Evolutionary conservation across 2,113 vertebrate species (phyloP).

Genomic region (Larimichthys polyactis): DNA sequence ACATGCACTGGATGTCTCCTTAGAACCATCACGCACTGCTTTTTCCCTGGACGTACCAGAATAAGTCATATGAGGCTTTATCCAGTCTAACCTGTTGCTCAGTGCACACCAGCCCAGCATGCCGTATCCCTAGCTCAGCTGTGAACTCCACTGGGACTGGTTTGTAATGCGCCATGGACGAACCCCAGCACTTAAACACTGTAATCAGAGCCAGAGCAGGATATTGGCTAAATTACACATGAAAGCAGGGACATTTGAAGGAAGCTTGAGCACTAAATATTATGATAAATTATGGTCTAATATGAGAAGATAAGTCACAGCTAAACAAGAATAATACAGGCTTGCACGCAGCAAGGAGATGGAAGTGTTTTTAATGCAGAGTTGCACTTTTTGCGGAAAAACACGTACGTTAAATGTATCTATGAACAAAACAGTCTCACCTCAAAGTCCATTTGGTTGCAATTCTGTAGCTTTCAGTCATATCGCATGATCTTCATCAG

Average conservation of each 20-base stretch:
- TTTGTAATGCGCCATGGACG: constrained; percentile 71
- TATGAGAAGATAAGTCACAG: constrained; percentile 72
- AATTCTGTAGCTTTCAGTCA: background rate
- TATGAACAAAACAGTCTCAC: constrained; percentile 16
- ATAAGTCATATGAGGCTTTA: background rate
- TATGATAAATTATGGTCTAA: constrained; percentile 82
- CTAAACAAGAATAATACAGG: constrained; percentile 74
- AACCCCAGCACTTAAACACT: constrained; percentile 73
- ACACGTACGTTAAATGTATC: constrained; percentile 12
- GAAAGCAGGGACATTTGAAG: constrained; percentile 81
- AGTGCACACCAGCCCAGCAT: constrained; percentile 16
- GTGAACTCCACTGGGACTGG: constrained; percentile 70
- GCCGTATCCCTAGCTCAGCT: constrained; percentile 63
- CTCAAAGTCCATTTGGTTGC: constrained; percentile 16
- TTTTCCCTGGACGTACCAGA: constrained; percentile 27
- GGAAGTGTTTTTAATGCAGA: constrained; percentile 36
- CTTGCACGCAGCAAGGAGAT: constrained; percentile 62
- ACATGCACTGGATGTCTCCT: constrained; percentile 2
- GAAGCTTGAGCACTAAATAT: constrained; percentile 80
- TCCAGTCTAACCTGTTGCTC: constrained; percentile 44
- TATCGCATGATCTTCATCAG: constrained; percentile 19
- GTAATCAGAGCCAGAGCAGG: constrained; percentile 83
- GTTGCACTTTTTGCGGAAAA: constrained; percentile 17
- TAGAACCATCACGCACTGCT: constrained; percentile 15
- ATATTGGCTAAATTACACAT: constrained; percentile 85